These are phyloP conservation scores for Melipona quadrifasciata DNA, from an alignment of 1,140 invertebrate species.

Conservation along the genomic window DNA sequence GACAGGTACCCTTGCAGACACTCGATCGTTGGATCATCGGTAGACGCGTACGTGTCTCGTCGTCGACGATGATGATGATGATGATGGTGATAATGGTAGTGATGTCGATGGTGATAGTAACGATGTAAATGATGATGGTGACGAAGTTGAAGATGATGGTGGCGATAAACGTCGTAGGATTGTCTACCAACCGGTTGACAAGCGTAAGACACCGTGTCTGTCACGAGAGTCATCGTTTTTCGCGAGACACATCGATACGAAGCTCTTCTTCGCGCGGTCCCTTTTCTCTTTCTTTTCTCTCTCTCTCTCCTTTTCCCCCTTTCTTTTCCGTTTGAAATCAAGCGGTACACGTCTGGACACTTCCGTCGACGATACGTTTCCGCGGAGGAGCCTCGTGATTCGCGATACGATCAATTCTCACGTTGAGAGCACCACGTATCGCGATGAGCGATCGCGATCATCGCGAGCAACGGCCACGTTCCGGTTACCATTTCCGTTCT, in stretches of 20 bases:
- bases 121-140: constrained; percentile 58
- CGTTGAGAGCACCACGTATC: not conserved
- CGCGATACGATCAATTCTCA: not conserved
- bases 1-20: constrained; percentile 68
- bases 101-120: constrained; percentile 55
- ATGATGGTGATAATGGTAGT: constrained; percentile 55
- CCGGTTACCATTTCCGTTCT: not conserved
- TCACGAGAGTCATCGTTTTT: constrained; percentile 81
- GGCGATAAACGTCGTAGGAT: constrained; percentile 72
- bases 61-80: constrained; percentile 62
- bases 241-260: not conserved
- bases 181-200: constrained; percentile 74
- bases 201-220: constrained; percentile 74
- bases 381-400: too few species aligned
- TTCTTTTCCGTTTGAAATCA: not conserved
- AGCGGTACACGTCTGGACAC: not conserved
- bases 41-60: constrained; percentile 61
- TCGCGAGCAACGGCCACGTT: not conserved
- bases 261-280: not conserved
- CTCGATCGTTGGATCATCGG: constrained; percentile 62
- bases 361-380: not conserved
- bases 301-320: too few species aligned
- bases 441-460: not conserved
- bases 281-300: too few species aligned
- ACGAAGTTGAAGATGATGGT: constrained; percentile 66